Evolutionary conservation across 2,797 vertebrate genomes (phyloP).

Genomic region (Enteromius paludinosus): DNA sequence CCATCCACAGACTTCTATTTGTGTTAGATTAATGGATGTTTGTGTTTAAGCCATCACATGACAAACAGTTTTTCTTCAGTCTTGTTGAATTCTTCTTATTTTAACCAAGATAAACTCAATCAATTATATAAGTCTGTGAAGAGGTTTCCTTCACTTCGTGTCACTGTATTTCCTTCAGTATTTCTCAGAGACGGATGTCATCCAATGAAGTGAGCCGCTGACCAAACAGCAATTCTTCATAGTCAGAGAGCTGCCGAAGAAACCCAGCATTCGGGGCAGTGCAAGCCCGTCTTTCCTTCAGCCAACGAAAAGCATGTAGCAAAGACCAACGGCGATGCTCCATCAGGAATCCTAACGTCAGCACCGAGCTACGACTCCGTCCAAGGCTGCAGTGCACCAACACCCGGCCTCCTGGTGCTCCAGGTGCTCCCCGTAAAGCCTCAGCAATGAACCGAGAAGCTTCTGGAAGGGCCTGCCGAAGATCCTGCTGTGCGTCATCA

Average conservation of each 20-base stretch:
- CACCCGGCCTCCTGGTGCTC: conserved; percentile 63
- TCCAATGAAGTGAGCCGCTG: conserved; percentile 69
- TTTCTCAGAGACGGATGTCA: conserved; percentile 67
- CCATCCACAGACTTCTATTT: not conserved
- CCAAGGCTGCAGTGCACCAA: conserved; percentile 74
- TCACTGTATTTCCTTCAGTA: not conserved
- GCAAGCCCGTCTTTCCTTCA: conserved; percentile 72
- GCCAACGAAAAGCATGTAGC: conserved; percentile 71
- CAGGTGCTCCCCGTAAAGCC: conserved; percentile 62
- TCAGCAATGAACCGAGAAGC: conserved; percentile 69
- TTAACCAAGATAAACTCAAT: not conserved
- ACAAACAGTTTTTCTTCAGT: not conserved
- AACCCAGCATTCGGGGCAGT: conserved; percentile 73
- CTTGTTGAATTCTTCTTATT: not conserved
- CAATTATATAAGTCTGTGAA: not conserved
- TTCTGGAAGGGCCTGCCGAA: conserved; percentile 69
- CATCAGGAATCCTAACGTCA: conserved; percentile 75
- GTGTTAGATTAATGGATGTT: not conserved
- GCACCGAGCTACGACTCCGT: conserved; percentile 70
- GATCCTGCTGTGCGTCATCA: conserved; percentile 72
- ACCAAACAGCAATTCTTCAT: conserved; percentile 74
- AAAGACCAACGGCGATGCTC: conserved; percentile 70
- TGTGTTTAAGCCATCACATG: not conserved
- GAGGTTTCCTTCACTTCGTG: too few relatives aligned
- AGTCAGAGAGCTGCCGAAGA: conserved; percentile 69